These are phyloP conservation scores for Erythrolamprus reginae DNA, from an alignment of 2,113 vertebrate species.

Conservation along the genomic window DNA sequence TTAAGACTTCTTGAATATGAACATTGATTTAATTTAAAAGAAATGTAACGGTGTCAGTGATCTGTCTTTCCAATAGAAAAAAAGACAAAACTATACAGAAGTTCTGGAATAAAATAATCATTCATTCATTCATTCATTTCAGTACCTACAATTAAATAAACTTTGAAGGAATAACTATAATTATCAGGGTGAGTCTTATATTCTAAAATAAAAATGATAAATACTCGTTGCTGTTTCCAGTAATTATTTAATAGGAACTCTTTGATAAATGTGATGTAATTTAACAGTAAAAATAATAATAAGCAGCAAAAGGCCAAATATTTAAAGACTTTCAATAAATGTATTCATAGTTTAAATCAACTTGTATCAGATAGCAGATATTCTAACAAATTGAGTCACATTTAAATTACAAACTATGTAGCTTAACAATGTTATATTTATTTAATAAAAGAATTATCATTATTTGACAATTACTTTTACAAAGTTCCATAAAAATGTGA, in stretches of 20 bases:
- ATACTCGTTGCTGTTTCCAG: slow-evolving; percentile 57
- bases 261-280: slow-evolving; percentile 59
- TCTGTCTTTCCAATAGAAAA: slow-evolving; percentile 33
- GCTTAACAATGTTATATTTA: slow-evolving; percentile 47
- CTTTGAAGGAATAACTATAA: slow-evolving; percentile 56
- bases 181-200: slow-evolving; percentile 64
- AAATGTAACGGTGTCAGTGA: neutral
- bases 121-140: slow-evolving; percentile 53
- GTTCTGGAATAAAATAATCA: slow-evolving; percentile 48
- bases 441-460: slow-evolving; percentile 61
- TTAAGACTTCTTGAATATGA: neutral
- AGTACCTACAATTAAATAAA: slow-evolving; percentile 63
- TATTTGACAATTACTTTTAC: slow-evolving; percentile 65
- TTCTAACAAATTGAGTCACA: slow-evolving; percentile 52
- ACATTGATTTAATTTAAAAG: slow-evolving; percentile 5
- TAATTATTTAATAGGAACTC: slow-evolving; percentile 67
- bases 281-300: slow-evolving; percentile 62
- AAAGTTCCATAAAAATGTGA: slow-evolving; percentile 52
- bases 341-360: slow-evolving; percentile 47
- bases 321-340: slow-evolving; percentile 49
- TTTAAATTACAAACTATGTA: slow-evolving; percentile 57
- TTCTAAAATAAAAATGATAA: slow-evolving; percentile 67
- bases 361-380: slow-evolving; percentile 45
- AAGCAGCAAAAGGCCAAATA: slow-evolving; percentile 53
- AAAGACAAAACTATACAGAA: slow-evolving; percentile 55